These are phyloP conservation scores for Pollicipes pollicipes DNA, from an alignment of 1,140 invertebrate genomes.

Conservation along the genomic window DNA sequence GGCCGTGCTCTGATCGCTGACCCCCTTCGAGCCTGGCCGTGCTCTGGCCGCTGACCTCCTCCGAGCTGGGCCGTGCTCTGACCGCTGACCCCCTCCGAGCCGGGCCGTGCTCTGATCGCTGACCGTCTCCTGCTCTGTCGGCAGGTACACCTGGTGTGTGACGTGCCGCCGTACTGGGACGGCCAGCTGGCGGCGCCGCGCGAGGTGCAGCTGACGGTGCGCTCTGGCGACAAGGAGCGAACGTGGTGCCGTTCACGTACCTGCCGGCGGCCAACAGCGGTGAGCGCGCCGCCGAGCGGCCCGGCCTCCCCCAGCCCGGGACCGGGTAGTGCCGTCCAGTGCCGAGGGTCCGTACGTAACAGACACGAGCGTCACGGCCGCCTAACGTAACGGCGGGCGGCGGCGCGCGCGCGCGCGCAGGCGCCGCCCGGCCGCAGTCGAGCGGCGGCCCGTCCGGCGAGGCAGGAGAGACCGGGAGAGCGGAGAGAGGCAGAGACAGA, in stretches of 20 bases:
- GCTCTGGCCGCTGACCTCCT: too few relatives aligned
- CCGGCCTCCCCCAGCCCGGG: not conserved
- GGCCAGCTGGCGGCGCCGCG: too few relatives aligned
- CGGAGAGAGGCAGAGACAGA: not conserved
- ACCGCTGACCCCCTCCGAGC: conserved; percentile 8
- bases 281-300: not conserved
- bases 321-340: not conserved
- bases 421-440: not conserved
- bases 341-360: not conserved
- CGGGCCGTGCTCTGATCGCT: conserved; percentile 8
- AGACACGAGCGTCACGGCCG: too few relatives aligned
- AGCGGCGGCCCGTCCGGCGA: too few relatives aligned
- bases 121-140: conserved; percentile 20
- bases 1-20: too few relatives aligned
- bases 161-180: conserved; percentile 59
- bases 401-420: too few relatives aligned
- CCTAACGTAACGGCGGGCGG: not conserved
- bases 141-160: conserved; percentile 84
- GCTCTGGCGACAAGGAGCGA: not conserved
- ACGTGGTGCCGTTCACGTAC: not conserved
- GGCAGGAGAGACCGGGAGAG: too few relatives aligned
- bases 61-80: too few relatives aligned
- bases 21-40: too few relatives aligned
- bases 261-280: not conserved
- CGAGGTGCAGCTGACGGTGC: not conserved